These are phyloP conservation scores for Boleophthalmus pectinirostris DNA, from an alignment of 2,113 vertebrate genomes.

Conservation along the genomic window DNA sequence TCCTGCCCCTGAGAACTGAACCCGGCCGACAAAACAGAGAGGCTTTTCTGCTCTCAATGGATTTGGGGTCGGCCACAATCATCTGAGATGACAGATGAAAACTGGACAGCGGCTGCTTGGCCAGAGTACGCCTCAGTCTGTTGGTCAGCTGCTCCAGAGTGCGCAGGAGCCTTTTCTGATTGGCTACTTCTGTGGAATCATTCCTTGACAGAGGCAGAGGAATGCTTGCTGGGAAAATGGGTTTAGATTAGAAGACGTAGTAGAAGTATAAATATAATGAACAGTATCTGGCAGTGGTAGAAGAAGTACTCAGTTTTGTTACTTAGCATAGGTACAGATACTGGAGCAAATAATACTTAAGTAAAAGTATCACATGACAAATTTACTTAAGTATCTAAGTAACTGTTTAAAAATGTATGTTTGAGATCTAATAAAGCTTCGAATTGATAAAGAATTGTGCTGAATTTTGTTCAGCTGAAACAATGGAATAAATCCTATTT, in stretches of 20 bases:
- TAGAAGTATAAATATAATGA: neutral
- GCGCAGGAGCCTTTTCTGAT: slow-evolving; percentile 89
- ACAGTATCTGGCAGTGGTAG: neutral
- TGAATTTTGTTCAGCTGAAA: no score
- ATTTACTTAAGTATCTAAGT: no score
- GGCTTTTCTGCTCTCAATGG: slow-evolving; percentile 87
- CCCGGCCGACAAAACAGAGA: slow-evolving; percentile 92
- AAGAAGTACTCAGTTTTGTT: no score
- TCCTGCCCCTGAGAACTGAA: slow-evolving; percentile 89
- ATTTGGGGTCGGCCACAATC: slow-evolving; percentile 90
- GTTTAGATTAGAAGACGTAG: slow-evolving; percentile 56
- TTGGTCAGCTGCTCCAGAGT: slow-evolving; percentile 92
- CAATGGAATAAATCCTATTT: no score
- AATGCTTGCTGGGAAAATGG: slow-evolving; percentile 89
- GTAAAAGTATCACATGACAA: no score
- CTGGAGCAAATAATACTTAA: no score
- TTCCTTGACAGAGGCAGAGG: slow-evolving; percentile 91
- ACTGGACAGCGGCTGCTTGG: slow-evolving; percentile 87
- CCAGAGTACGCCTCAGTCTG: slow-evolving; percentile 87
- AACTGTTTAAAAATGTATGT: no score
- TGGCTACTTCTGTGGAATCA: slow-evolving; percentile 89
- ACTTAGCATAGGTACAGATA: no score
- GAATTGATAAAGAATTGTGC: no score
- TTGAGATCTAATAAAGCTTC: no score
- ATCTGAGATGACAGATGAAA: slow-evolving; percentile 90